These are phyloP conservation scores for Phaethornis superciliosus DNA, from an alignment of 2,113 vertebrate genomes.

Conservation along the genomic window DNA sequence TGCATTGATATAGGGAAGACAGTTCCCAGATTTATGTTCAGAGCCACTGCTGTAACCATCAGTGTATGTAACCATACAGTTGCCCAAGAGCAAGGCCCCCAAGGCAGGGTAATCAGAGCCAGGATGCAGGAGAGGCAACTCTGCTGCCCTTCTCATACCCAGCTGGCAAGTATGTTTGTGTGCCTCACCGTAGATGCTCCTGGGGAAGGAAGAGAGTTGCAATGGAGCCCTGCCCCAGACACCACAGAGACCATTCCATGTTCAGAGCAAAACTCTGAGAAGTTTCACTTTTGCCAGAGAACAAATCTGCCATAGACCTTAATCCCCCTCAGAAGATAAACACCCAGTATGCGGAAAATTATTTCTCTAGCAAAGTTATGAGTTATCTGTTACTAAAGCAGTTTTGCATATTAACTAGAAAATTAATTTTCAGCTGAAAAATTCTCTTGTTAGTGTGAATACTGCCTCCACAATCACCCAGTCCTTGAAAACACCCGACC, in stretches of 20 bases:
- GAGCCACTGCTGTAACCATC: not conserved
- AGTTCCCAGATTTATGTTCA: not conserved
- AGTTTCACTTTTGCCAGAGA: not conserved
- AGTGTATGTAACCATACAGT: not conserved
- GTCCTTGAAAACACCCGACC: not conserved
- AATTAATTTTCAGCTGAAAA: not conserved
- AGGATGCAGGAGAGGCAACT: not conserved
- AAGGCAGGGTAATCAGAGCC: not conserved
- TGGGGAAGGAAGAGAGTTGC: not conserved
- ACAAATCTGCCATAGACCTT: not conserved
- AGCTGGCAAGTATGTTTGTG: not conserved
- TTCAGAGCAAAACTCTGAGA: not conserved
- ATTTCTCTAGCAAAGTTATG: not conserved
- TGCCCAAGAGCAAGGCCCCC: not conserved
- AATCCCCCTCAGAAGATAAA: not conserved
- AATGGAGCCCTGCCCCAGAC: not conserved
- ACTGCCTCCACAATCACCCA: not conserved
- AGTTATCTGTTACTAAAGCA: not conserved
- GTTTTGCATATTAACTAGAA: not conserved
- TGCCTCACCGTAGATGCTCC: not conserved
- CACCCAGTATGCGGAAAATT: fast-evolving
- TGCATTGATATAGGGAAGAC: not conserved
- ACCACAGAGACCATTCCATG: not conserved
- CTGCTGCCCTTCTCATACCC: not conserved
- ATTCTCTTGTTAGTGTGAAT: not conserved